Evolutionary conservation across 2,797 vertebrate species (phyloP).

Genomic region (Acanthurus tractus): DNA sequence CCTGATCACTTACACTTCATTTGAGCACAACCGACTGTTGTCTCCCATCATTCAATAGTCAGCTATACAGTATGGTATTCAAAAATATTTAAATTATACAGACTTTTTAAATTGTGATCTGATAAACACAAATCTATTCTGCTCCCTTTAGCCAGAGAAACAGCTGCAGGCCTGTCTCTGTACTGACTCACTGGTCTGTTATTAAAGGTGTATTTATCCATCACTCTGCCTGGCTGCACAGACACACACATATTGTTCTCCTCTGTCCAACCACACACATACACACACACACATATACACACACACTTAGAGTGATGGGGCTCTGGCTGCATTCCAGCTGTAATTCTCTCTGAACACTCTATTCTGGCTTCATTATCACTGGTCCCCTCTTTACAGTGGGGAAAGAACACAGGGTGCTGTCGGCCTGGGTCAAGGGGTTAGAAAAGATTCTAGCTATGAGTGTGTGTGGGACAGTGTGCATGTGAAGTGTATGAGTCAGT

Average conservation of each 20-base stretch:
- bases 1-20: not conserved
- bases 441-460: slow-evolving; percentile 44
- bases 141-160: slow-evolving; percentile 21
- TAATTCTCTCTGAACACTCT: slow-evolving; percentile 55
- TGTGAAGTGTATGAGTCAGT: slow-evolving; percentile 9
- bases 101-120: slow-evolving; percentile 17
- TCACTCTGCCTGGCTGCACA: slow-evolving; percentile 58
- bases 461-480: slow-evolving; percentile 6
- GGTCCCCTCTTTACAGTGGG: slow-evolving; percentile 56
- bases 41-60: not conserved
- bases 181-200: slow-evolving; percentile 51
- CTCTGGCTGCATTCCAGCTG: slow-evolving; percentile 66
- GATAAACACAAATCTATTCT: slow-evolving; percentile 24
- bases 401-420: slow-evolving; percentile 58
- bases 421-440: slow-evolving; percentile 61
- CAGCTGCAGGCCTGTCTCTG: slow-evolving; percentile 45
- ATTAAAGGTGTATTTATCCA: slow-evolving; percentile 70
- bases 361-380: slow-evolving; percentile 70
- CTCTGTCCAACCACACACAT: slow-evolving; percentile 35
- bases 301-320: slow-evolving; percentile 28
- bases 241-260: slow-evolving; percentile 62
- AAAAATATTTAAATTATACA: not conserved
- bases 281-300: slow-evolving; percentile 43
- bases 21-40: not conserved
- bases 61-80: not conserved